phyloP scores from a whole-genome alignment of 1,140 invertebrate species.

The Solenopsis fugax region DNA sequence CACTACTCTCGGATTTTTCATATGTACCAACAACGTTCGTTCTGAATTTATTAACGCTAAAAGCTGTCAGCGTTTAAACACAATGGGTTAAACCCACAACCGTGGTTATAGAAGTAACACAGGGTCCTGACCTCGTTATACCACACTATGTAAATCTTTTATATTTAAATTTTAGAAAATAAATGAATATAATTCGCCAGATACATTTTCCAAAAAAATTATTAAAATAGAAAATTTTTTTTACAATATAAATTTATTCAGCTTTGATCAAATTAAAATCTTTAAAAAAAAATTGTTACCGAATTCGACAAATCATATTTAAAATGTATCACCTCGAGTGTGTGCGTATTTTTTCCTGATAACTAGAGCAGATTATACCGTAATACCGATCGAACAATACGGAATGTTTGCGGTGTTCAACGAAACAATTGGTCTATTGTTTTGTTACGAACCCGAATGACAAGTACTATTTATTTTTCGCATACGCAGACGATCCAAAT shows the following conservation, averaged over 20 bases:
- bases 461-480: constrained; percentile 39
- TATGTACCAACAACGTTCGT: neutral
- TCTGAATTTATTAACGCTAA: constrained; percentile 5
- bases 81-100: neutral
- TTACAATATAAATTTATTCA: neutral
- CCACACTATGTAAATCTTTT: neutral
- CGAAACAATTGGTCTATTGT: constrained; percentile 49
- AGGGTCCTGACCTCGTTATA: neutral
- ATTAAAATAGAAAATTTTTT: neutral
- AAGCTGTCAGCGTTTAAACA: neutral
- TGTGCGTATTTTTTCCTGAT: neutral
- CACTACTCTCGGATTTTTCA: neutral
- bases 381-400: constrained; percentile 23
- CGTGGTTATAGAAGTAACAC: neutral
- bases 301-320: neutral
- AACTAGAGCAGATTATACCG: neutral
- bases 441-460: neutral
- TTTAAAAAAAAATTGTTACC: neutral
- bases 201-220: neutral
- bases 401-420: constrained; percentile 10
- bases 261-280: neutral
- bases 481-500: constrained; percentile 16
- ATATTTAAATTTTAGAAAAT: constrained; percentile 6
- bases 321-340: constrained; percentile 4
- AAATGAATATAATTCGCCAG: neutral